Conservation (phyloP, 1,140 invertebrate species). For the Aphis craccivora region DNA sequence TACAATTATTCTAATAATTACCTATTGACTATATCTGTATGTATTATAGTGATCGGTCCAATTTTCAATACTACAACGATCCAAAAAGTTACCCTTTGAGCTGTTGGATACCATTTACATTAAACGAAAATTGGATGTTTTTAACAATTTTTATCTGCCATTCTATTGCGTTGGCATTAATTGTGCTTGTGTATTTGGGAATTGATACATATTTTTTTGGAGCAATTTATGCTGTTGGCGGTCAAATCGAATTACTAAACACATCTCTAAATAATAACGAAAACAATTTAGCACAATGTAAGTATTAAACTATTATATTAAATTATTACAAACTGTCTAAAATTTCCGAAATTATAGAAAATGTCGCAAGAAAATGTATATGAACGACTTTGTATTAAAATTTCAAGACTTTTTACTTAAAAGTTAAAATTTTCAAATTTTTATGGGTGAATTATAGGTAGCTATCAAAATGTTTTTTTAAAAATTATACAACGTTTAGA, state of each 20-base stretch:
- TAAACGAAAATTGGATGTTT: neutral
- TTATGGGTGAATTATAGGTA: too few relatives aligned
- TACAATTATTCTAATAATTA: neutral
- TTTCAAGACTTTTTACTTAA: neutral
- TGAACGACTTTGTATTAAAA: too few relatives aligned
- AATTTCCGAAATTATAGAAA: neutral
- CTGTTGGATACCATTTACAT: slow-evolving; percentile 28
- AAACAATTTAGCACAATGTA: neutral
- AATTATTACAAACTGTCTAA: neutral
- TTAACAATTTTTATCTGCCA: neutral
- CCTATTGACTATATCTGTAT: neutral
- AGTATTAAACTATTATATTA: neutral
- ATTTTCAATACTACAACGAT: slow-evolving; percentile 26
- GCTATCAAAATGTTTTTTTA: too few relatives aligned
- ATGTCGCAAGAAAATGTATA: too few relatives aligned
- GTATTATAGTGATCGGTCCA: neutral
- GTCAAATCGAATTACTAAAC: slow-evolving; percentile 42
- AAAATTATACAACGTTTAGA: too few relatives aligned
- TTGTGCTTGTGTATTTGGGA: neutral
- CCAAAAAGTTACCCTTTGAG: neutral
- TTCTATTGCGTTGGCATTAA: neutral
- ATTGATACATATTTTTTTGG: slow-evolving; percentile 38
- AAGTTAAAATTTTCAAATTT: neutral
- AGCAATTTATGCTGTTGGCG: neutral
- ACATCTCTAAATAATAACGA: neutral